Evolutionary conservation across 1,140 invertebrate genomes (phyloP).

Genomic region (Parapsyche elsis): DNA sequence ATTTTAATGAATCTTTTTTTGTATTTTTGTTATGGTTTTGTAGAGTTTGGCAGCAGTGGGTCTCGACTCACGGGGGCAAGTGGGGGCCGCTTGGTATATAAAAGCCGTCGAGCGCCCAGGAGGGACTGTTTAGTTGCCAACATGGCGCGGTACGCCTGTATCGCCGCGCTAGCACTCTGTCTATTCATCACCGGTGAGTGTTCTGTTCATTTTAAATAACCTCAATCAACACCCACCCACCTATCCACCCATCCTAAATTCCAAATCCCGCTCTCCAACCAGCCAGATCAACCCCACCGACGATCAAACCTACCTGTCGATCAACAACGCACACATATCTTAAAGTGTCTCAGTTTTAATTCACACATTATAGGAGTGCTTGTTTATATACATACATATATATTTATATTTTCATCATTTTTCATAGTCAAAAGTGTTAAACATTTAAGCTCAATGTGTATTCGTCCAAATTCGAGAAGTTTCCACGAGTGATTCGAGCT

Average conservation of each 20-base stretch:
- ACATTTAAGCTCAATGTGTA: no score
- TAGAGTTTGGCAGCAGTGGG: constrained; percentile 58
- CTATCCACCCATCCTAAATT: neutral
- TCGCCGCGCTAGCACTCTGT: constrained; percentile 67
- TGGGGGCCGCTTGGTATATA: constrained; percentile 68
- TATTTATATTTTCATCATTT: no score
- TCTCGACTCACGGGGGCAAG: constrained; percentile 63
- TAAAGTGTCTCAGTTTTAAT: neutral
- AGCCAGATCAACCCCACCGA: neutral
- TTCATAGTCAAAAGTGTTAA: no score
- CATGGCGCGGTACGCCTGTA: constrained; percentile 71
- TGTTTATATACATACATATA: no score
- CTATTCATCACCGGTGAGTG: constrained; percentile 68
- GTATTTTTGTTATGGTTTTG: neutral
- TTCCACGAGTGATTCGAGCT: no score
- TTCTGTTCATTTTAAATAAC: constrained; percentile 53
- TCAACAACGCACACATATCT: no score
- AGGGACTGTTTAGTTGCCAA: constrained; percentile 70
- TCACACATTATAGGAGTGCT: no score
- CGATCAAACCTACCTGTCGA: no score
- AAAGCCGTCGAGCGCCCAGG: constrained; percentile 64
- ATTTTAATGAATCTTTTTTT: neutral
- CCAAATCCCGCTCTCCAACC: neutral
- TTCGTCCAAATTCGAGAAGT: no score
- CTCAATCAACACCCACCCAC: neutral